Base-by-base conservation (phyloP, 2,888 invertebrate species). In the Agrotis ipsilon region DNA sequence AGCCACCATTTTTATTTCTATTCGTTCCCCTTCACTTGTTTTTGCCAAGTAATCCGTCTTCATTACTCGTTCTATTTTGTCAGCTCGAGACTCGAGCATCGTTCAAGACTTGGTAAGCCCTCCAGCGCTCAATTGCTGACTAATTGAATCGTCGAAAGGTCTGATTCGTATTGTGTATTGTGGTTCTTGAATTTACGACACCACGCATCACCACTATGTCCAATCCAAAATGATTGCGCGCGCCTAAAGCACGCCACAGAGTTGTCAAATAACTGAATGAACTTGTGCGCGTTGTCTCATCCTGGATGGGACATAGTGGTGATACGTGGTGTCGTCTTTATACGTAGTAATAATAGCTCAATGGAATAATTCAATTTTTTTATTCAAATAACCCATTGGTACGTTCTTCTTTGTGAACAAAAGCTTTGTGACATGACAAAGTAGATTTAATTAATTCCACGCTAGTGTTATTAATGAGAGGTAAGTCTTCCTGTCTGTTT, bases 41-140 rank as follows among this genome's bases (percentile, higher is more conserved):
- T 86, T 86, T 85, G 82, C 76, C 70, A 67, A 80, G 88, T 89
- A 88, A 91, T 91, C 88, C 85, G 82, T 91, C 91, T 91, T 91
- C 90, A 90, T 91, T 91, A 89, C 81, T 75, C 78, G 85, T 84
- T 86, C 75, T 84, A 86, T 87, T 87, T 86, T 84, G 90, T 88
- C 89, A 86, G 85, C 76, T 85, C 68, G 76, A 85, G 89, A 80
- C 84, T 84, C 63, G 78, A 87, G 90, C 78, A 83, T 83, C 68
- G 80, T 84, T 72, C 72, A 71, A 75, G 75, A 59, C 78, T 76
- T 75, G 59, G 61, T 72, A 68, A 69, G 76, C 76, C 65, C 83
- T 78, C 75, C 64, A 84, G 78, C 68, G 75, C 81, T 82, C 86
- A 85, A 87, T 88, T 85, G 87, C 80, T 83, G 81, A 78, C 86